Conservation (phyloP, 2,888 invertebrate genomes). For the Xestia ashworthii region DNA sequence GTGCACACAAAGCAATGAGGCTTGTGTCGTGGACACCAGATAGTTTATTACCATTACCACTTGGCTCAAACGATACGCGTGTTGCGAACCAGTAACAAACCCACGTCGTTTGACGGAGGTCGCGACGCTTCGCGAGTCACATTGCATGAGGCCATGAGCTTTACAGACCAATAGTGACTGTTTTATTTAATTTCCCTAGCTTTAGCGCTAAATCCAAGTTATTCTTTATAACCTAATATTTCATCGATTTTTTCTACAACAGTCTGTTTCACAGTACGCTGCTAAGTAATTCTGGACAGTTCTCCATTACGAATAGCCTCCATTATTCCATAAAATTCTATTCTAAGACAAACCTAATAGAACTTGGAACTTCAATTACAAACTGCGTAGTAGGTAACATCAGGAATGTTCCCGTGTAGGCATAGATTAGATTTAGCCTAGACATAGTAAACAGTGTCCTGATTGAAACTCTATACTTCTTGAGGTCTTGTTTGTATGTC, state of each 20-base stretch:
- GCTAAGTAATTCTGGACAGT: not conserved
- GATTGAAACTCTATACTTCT: constrained; percentile 55
- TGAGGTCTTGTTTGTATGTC: constrained; percentile 21
- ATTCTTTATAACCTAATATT: not conserved
- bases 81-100: not conserved
- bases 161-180: not conserved
- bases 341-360: not conserved
- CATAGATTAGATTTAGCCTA: constrained; percentile 39
- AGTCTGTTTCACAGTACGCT: not conserved
- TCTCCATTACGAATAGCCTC: not conserved
- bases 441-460: constrained; percentile 40
- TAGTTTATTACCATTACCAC: not conserved
- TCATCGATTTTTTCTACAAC: not conserved
- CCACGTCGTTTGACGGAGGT: not conserved
- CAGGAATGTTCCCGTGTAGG: constrained; percentile 20
- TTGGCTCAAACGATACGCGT: not conserved
- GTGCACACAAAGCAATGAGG: too few species aligned
- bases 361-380: constrained; percentile 32
- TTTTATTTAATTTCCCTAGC: not conserved
- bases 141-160: not conserved
- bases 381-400: constrained; percentile 21
- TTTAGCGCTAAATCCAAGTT: not conserved
- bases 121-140: not conserved
- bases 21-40: too few species aligned
- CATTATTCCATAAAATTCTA: not conserved